Evolutionary conservation across 2,888 invertebrate genomes (phyloP), one percentile per base, ranked within the genome.

Genomic region (Nomada ruficornis): DNA sequence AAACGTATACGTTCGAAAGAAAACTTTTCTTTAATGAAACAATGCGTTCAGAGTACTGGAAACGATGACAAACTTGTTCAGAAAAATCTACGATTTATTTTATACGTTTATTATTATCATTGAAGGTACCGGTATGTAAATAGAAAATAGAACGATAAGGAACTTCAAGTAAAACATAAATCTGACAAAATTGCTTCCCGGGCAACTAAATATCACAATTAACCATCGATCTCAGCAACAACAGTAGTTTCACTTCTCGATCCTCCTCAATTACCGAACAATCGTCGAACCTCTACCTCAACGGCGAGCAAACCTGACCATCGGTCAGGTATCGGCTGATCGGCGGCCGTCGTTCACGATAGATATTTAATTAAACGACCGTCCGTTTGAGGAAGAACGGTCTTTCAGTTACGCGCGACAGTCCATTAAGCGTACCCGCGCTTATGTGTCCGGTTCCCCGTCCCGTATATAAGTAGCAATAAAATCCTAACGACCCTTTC

Each of bases 401-500:
- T 60, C 64, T 63, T 64, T 67, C 60, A 52, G 55, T 60, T n/a
- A 44, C 54, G 13, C 59, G 54, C 54, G 55, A 55, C 65, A 65
- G 60, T 80, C 60, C 68, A 80, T 82, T 82, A 82, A 67, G 70
- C 57, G 26, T 60, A 62, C 54, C 26, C 29, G 60, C 59, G 42
- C 36, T 10, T 20, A 36, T 18, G 36, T 50, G 15, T 13, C 29
- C 47, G 3, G 13, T 20, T 36, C 29, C 4, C 47, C 47, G 23
- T 57, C 29, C 60, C 36, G 71, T 55, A 36, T 36, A 36, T 36
- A 55, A 80, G 80, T 62, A 62, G 52, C 75, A 75, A 80, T 80
- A 80, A 74, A 82, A 80, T 82, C 77, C 60, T 70, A 79, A 74
- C 74, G 81, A 79, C 70, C 74, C 75, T 81, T 74, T 79, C 81